Conservation (phyloP, 2,113 vertebrate genomes). For the Paedocypris sp. region DNA sequence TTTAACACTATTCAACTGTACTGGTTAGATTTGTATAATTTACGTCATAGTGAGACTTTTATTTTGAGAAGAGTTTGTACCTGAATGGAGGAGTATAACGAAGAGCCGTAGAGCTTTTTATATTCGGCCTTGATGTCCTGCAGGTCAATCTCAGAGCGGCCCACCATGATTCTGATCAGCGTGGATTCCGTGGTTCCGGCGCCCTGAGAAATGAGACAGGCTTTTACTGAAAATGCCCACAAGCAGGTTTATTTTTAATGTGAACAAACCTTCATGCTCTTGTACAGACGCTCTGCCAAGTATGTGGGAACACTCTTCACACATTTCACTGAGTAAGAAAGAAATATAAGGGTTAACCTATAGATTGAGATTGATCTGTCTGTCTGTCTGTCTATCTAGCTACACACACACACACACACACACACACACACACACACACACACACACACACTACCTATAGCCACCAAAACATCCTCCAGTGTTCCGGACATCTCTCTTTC, state of each 20-base stretch:
- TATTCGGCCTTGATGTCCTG: conserved; percentile 74
- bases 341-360: not conserved
- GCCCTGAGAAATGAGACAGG: conserved; percentile 54
- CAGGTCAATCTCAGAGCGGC: conserved; percentile 76
- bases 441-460: conserved; percentile 58
- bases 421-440: not conserved
- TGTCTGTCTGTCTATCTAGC: no score
- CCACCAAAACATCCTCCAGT: conserved; percentile 68
- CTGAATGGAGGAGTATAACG: conserved; percentile 65
- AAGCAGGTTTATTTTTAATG: not conserved
- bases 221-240: not conserved
- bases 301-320: conserved; percentile 56
- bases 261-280: conserved; percentile 59
- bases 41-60: no score
- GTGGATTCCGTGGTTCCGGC: conserved; percentile 68
- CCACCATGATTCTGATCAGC: conserved; percentile 70
- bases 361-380: not conserved
- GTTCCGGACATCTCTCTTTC: conserved; percentile 72
- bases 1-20: no score
- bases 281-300: conserved; percentile 56
- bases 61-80: conserved; percentile 56
- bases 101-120: conserved; percentile 66
- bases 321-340: conserved; percentile 55
- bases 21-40: no score
- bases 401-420: not conserved